These are phyloP conservation scores for Anabas testudineus DNA, from an alignment of 2,797 vertebrate species.

Conservation along the genomic window DNA sequence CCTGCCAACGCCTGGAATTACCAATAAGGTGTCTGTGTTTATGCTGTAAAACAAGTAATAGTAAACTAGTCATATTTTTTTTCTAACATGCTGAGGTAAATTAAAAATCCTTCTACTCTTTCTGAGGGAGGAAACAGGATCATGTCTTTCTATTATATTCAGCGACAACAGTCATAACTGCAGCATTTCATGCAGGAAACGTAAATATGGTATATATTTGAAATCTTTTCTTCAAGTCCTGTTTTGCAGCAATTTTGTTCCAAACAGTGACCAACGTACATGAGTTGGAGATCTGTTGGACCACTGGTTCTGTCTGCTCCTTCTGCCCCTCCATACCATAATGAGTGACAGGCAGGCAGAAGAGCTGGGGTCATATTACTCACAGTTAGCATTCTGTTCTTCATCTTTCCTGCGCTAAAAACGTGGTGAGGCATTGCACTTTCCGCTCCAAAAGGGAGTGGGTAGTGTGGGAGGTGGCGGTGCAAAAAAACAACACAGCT, in stretches of 20 bases:
- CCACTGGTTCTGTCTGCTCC: constrained; percentile 62
- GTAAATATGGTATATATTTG: constrained; percentile 22
- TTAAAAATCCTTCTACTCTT: constrained; percentile 32
- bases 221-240: constrained; percentile 23
- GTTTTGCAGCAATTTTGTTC: constrained; percentile 58
- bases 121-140: not conserved
- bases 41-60: constrained; percentile 18
- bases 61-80: constrained; percentile 40
- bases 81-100: constrained; percentile 26
- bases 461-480: constrained; percentile 77
- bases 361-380: constrained; percentile 73
- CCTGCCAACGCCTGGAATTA: constrained; percentile 49
- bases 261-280: constrained; percentile 43
- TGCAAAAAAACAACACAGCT: constrained; percentile 66
- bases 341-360: constrained; percentile 77
- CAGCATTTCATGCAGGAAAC: constrained; percentile 8
- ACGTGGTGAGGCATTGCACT: constrained; percentile 72
- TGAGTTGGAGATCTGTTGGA: constrained; percentile 49
- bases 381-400: constrained; percentile 79
- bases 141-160: not conserved
- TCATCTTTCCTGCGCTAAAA: constrained; percentile 71
- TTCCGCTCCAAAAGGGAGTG: constrained; percentile 72
- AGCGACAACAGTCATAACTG: not conserved
- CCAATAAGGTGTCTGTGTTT: constrained; percentile 35
- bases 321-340: constrained; percentile 76